Conservation (phyloP, 2,888 invertebrate species). For the Xanthorhoe designata region DNA sequence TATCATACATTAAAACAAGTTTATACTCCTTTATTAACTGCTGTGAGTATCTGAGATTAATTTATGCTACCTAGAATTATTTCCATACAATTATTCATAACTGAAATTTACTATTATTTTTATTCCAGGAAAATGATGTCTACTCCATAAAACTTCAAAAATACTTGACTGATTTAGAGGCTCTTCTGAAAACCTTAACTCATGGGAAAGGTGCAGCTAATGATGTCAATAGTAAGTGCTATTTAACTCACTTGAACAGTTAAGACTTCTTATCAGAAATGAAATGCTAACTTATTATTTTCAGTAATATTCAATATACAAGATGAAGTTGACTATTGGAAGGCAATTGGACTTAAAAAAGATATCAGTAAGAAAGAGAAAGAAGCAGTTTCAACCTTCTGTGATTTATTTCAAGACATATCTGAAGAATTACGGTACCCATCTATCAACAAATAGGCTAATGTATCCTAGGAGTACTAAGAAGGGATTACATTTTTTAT, state of each 20-base stretch:
- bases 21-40: conserved; percentile 71
- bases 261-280: neutral
- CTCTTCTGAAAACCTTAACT: conserved; percentile 72
- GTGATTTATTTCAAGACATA: conserved; percentile 86
- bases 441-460: no score
- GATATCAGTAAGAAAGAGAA: conserved; percentile 82
- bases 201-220: conserved; percentile 69
- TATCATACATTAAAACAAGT: conserved; percentile 76
- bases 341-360: conserved; percentile 78
- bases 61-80: neutral
- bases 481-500: no score
- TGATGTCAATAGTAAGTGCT: conserved; percentile 64
- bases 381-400: conserved; percentile 86
- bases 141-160: conserved; percentile 76
- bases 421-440: conserved; percentile 86
- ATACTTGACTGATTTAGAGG: conserved; percentile 72
- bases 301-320: conserved; percentile 88
- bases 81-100: neutral
- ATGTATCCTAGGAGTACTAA: no score
- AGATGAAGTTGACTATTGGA: conserved; percentile 91
- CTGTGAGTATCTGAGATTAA: conserved; percentile 54
- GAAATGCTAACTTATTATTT: conserved; percentile 39
- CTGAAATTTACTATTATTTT: neutral
- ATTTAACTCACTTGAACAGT: neutral
- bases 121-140: conserved; percentile 72